Base-by-base conservation (phyloP, 2,888 invertebrate species). In the Nasonia oneida region DNA sequence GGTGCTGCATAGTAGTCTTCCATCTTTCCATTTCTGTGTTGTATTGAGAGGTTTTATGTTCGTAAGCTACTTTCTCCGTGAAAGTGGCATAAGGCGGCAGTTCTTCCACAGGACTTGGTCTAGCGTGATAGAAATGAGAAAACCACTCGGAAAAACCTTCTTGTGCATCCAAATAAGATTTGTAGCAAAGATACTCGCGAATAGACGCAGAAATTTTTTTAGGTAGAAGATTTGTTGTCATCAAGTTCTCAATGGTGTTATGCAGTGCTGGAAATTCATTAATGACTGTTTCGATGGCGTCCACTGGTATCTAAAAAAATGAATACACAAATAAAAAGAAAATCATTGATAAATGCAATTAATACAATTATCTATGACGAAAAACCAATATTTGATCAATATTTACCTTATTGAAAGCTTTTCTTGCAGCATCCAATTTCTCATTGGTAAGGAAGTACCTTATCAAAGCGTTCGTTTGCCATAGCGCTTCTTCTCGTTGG, bases 81-180 rank as follows among this genome's bases (percentile, higher is more conserved):
- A 98, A 98, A 76, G 96, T 95, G 8, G 96, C 95, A 89, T 95
- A 95, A 23, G 94, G 91, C 0, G 94, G 93, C 50, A 95, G 92
- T 18, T 94, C 93, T 67, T 95, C 95, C 0, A 97, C 95, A 87
- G 95, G 95, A 82, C 95, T 94, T 0, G 98, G 99, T 92, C 96
- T 96, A 0, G 96, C 96, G 91, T 97, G 96, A 91, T 97, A 96
- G 89, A 95, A 97, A 90, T 97, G 96, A 88, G 96, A 95, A 89
- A 97, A 97, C 98, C 98, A 99, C 90, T 97, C 97, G 88, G 96
- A 96, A 93, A 98, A 98, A 10, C 97, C 96, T 93, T 98, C 98
- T 87, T 98, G 95, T 4, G 97, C 98, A 90, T 97, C 96, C 88
- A 99, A 94, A 92, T 98, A 99, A 0, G 97, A 96, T 93, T 97